Conservation (phyloP, 2,113 vertebrate genomes). For the Phalacrocorax aristotelis region DNA sequence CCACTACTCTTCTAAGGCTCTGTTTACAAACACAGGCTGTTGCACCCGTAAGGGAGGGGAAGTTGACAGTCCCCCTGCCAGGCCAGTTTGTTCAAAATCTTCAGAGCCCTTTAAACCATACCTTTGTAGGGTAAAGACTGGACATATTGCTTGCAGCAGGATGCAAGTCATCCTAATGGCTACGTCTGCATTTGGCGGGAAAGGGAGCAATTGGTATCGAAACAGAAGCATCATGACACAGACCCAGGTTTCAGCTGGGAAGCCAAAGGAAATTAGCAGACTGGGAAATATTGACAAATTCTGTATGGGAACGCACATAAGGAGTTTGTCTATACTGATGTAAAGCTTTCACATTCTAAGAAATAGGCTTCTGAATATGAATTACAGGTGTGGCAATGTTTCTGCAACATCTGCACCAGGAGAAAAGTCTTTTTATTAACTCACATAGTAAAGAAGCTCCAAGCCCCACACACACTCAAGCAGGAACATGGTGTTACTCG, state of each 20-base stretch:
- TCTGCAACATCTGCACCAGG: neutral
- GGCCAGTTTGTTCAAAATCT: slow-evolving; percentile 73
- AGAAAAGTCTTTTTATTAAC: neutral
- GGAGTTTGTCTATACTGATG: neutral
- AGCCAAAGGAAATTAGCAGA: neutral
- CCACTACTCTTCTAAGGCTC: slow-evolving; percentile 70
- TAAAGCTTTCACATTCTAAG: neutral
- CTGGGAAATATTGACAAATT: neutral
- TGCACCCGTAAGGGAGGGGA: slow-evolving; percentile 58
- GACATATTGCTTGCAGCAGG: slow-evolving; percentile 69
- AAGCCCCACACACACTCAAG: accelerated
- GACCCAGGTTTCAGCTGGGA: neutral
- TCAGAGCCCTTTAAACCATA: slow-evolving; percentile 69
- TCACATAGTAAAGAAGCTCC: neutral
- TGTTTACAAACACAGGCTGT: slow-evolving; percentile 86
- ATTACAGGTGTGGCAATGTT: neutral
- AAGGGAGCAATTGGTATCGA: neutral
- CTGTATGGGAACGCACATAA: neutral
- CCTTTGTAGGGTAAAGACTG: slow-evolving; percentile 62
- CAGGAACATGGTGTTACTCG: neutral
- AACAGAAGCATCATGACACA: accelerated
- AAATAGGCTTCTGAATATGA: neutral
- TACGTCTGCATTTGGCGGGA: slow-evolving; percentile 8
- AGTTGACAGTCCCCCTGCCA: slow-evolving; percentile 73
- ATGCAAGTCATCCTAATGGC: slow-evolving; percentile 62